These are phyloP conservation scores for Enteromius paludinosus DNA, from an alignment of 2,797 vertebrate species.

Conservation along the genomic window DNA sequence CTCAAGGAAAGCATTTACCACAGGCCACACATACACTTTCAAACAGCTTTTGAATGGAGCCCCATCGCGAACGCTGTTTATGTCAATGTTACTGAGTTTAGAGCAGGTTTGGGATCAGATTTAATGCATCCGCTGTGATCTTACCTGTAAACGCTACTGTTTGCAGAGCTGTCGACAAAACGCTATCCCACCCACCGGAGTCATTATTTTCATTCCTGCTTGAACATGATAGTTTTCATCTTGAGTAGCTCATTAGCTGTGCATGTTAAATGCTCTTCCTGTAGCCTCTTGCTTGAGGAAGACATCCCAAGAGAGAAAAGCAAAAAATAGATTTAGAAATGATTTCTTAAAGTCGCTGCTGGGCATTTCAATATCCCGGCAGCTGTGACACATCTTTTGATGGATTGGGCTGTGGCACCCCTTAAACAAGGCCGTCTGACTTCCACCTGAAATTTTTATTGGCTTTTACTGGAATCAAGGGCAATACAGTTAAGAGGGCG, in stretches of 20 bases:
- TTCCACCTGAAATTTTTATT: conserved; percentile 25
- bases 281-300: neutral
- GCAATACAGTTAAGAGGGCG: neutral
- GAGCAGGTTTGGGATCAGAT: conserved; percentile 15
- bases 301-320: neutral
- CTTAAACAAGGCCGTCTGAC: conserved; percentile 2
- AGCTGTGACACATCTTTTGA: conserved; percentile 20
- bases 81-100: conserved; percentile 3
- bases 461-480: conserved; percentile 22
- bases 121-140: conserved; percentile 1
- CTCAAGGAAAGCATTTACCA: conserved; percentile 36
- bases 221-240: conserved; percentile 32
- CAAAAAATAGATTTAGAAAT: neutral
- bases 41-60: conserved; percentile 25
- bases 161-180: conserved; percentile 13
- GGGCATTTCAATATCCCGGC: conserved; percentile 27
- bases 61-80: conserved; percentile 16
- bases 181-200: conserved; percentile 25
- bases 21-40: conserved; percentile 53
- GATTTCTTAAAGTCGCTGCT: conserved; percentile 9
- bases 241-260: conserved; percentile 41
- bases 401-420: neutral
- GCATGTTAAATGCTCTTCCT: conserved; percentile 35
- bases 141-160: conserved; percentile 5
- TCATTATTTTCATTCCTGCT: conserved; percentile 35